phyloP scores from a whole-genome alignment of 1,140 invertebrate genomes.

The Watersipora subatra region DNA sequence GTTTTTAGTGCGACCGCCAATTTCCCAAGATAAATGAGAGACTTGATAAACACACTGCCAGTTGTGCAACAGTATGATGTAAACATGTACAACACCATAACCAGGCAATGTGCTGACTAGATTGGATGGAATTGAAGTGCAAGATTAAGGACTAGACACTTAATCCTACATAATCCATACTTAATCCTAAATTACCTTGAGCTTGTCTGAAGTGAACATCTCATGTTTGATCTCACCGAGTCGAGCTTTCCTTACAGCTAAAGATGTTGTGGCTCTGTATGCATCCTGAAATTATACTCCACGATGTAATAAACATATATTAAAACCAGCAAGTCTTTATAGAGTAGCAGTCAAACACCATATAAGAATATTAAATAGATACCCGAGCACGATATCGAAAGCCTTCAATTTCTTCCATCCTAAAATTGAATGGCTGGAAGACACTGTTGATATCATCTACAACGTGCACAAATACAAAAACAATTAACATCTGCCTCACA shows the following conservation, averaged over 20 bases:
- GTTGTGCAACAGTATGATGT: too few relatives aligned
- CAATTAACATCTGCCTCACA: too few relatives aligned
- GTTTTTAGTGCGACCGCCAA: too few relatives aligned
- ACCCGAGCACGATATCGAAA: slow-evolving; percentile 72
- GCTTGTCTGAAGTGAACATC: slow-evolving; percentile 77
- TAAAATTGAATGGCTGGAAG: slow-evolving; percentile 77
- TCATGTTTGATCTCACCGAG: slow-evolving; percentile 91
- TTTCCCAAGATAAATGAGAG: too few relatives aligned
- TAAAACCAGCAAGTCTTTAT: background rate
- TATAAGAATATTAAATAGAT: background rate
- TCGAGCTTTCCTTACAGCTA: slow-evolving; percentile 79
- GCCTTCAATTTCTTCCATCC: slow-evolving; percentile 84
- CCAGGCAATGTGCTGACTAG: background rate
- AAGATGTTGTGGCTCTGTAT: slow-evolving; percentile 77
- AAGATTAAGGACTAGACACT: background rate
- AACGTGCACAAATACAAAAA: slow-evolving; percentile 14
- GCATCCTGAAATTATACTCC: slow-evolving; percentile 52
- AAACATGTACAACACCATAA: background rate
- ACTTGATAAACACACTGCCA: too few relatives aligned
- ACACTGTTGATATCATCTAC: slow-evolving; percentile 19
- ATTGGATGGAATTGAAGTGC: background rate
- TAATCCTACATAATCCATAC: background rate
- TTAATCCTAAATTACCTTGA: slow-evolving; percentile 51
- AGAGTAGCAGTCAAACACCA: background rate
- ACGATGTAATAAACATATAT: background rate